Base-by-base conservation (phyloP, 2,888 invertebrate genomes). In the Pyralis farinalis region DNA sequence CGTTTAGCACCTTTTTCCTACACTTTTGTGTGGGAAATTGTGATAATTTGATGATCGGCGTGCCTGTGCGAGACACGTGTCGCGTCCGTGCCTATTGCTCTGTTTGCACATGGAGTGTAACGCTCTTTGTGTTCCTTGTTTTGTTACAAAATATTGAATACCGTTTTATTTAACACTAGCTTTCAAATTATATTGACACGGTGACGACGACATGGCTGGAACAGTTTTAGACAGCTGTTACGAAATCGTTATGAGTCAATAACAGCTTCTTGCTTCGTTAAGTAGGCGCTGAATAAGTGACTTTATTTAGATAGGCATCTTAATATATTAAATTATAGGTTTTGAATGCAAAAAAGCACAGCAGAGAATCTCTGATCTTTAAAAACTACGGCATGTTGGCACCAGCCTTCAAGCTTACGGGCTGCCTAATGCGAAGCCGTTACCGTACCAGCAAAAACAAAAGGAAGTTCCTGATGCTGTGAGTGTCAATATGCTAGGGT, bases 141-240 rank as follows among this genome's bases (percentile, higher is more conserved):
- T 84, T 86, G 86, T 87, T 82, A 87, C 86, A 86, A 87, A 86
- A 88, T 86, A 87, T 87, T 85, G 84, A 83, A 83, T 83, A 83
- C 86, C 80, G 87, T 86, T 87, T 85, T 84, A 82, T 86, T 88
- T 87, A 88, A 83, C 87, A 86, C 84, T 58, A 70, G 71, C 76
- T 65, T 74, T 76, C 86, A 84, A 88, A 87, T 86, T 85, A 73
- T 74, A 75, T 80, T 79, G 76, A 80, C 83, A 74, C 70, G 39
- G 75, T 71, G 72, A 70, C 71, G 75, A 78, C 75, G 71, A 7
- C 31, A 10, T 31, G 16, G 63, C 58, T 57, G 61, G 63, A 69
- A 58, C 66, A 62, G 63, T 67, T 64, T 64, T 58, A 65, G 63
- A 58, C 65, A 62, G 63, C 25, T 56, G 57, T 79, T 77, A 71